Conservation (phyloP, 2,888 invertebrate species). For the Drosophila demipolita region DNA sequence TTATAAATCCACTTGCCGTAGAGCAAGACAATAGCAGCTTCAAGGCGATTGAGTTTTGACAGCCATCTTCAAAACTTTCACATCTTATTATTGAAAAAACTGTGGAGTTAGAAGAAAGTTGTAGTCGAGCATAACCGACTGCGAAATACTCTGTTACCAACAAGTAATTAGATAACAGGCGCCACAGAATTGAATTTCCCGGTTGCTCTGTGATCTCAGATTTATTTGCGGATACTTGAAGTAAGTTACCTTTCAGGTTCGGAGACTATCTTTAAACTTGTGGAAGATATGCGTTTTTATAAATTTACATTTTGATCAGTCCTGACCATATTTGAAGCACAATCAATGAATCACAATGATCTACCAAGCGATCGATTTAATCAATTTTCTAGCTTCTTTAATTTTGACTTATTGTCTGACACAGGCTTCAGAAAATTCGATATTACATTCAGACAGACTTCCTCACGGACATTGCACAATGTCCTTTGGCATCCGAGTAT, state of each 20-base stretch:
- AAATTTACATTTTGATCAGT: background rate
- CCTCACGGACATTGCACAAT: background rate
- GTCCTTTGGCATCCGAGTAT: background rate
- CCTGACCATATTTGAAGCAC: background rate
- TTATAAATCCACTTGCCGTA: background rate
- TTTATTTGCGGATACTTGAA: no score
- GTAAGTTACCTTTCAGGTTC: background rate
- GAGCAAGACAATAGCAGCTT: background rate
- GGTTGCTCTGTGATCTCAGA: no score
- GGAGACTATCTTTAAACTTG: background rate
- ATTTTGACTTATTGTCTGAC: background rate
- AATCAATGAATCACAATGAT: background rate
- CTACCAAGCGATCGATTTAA: background rate
- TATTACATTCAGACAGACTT: background rate
- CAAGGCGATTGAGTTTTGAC: background rate
- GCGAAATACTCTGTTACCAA: background rate
- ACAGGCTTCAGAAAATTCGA: background rate
- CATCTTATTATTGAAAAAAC: background rate
- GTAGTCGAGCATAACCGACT: background rate
- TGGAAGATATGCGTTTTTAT: background rate
- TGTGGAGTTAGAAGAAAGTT: no score
- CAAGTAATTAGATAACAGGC: background rate
- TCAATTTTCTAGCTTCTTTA: background rate
- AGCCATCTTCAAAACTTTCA: background rate
- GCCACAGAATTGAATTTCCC: background rate